phyloP scores from a whole-genome alignment of 2,888 invertebrate species.

The Junonia oenone region DNA sequence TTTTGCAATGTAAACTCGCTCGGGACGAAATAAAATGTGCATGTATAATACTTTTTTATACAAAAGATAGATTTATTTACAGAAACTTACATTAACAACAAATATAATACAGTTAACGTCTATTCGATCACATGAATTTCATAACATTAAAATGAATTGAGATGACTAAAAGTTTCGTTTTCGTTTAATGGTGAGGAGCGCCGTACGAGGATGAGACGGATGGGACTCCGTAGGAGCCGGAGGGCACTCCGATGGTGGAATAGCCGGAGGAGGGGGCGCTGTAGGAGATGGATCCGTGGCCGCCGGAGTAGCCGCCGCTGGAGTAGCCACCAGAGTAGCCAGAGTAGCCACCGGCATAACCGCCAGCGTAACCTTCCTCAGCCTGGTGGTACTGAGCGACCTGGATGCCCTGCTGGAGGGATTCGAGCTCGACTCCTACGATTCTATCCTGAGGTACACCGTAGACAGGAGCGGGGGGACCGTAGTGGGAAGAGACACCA shows the following conservation, averaged over 20 bases:
- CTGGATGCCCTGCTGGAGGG: conserved; percentile 91
- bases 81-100: conserved; percentile 74
- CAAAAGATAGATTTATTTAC: conserved; percentile 71
- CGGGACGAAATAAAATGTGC: background rate
- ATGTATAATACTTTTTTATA: conserved; percentile 2
- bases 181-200: conserved; percentile 63
- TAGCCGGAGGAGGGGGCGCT: conserved; percentile 48
- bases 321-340: conserved; percentile 47
- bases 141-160: conserved; percentile 61
- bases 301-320: conserved; percentile 36
- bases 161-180: conserved; percentile 52
- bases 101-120: conserved; percentile 68
- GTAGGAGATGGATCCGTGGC: conserved; percentile 49
- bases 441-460: conserved; percentile 84
- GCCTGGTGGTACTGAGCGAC: conserved; percentile 91
- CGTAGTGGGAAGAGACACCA: conserved; percentile 83
- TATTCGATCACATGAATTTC: conserved; percentile 73
- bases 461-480: conserved; percentile 83
- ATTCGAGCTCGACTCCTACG: conserved; percentile 91
- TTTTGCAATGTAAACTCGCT: conserved; percentile 13
- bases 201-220: conserved; percentile 67
- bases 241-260: conserved; percentile 62
- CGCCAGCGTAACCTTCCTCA: conserved; percentile 71
- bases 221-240: conserved; percentile 73
- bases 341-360: conserved; percentile 59